These are phyloP conservation scores for Heliothis peltigera DNA, from an alignment of 2,888 invertebrate genomes.

Conservation along the genomic window DNA sequence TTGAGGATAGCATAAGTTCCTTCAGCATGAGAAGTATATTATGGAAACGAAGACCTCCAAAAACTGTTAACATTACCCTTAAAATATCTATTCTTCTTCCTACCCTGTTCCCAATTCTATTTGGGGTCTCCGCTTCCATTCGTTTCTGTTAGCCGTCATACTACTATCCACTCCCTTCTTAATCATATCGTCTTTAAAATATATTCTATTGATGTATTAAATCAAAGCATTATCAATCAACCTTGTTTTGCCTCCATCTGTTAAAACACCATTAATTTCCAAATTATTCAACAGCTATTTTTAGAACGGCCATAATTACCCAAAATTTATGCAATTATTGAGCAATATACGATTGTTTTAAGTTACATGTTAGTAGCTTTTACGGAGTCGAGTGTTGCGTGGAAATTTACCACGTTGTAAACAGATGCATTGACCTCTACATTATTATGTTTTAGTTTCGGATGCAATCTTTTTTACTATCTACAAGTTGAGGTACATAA, in stretches of 20 bases:
- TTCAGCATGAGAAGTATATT: no score
- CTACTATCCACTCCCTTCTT: no score
- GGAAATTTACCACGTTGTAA: conserved; percentile 15
- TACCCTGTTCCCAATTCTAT: no score
- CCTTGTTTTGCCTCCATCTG: neutral
- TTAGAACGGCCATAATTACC: conserved; percentile 6
- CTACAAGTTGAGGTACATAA: no score
- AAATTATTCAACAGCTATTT: conserved; percentile 19
- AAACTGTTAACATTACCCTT: no score
- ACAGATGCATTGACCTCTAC: conserved; percentile 11
- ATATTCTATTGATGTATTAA: neutral
- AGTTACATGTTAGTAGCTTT: conserved; percentile 4
- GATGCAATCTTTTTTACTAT: neutral
- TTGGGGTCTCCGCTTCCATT: no score
- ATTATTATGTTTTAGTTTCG: neutral
- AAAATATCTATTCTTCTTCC: no score
- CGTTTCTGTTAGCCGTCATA: no score
- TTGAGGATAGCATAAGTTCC: no score
- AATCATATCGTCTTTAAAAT: no score
- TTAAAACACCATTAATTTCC: conserved; percentile 2
- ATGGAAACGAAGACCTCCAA: no score
- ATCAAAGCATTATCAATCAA: no score
- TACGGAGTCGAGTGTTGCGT: neutral
- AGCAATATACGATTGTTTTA: conserved; percentile 16
- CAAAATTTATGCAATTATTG: conserved; percentile 14